phyloP scores from a whole-genome alignment of 2,113 vertebrate species.

The Nycticebus coucang region DNA sequence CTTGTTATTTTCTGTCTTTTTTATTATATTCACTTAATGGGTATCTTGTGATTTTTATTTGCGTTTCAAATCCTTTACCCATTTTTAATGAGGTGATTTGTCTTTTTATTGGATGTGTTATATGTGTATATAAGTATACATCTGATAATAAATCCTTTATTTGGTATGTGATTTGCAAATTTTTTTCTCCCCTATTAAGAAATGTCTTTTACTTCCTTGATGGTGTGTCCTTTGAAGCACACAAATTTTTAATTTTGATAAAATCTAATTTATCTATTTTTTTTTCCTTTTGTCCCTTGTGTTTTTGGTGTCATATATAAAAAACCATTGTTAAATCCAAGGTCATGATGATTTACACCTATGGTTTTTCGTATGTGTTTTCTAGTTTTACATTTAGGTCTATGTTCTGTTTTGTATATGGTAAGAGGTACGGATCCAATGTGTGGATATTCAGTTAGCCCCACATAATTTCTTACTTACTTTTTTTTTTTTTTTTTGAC shows the following conservation, averaged over 20 bases:
- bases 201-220: background rate
- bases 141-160: background rate
- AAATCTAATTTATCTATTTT: background rate
- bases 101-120: background rate
- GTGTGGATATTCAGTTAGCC: background rate
- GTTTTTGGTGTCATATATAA: background rate
- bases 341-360: background rate
- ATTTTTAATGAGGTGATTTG: background rate
- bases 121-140: background rate
- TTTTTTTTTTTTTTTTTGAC: too few relatives aligned
- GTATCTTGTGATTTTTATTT: background rate
- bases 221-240: background rate
- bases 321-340: background rate
- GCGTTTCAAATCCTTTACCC: background rate
- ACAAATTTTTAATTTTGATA: background rate
- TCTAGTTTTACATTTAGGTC: background rate
- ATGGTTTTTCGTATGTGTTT: background rate
- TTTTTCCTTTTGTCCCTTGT: background rate
- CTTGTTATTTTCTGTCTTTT: background rate
- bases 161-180: background rate
- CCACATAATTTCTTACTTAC: background rate
- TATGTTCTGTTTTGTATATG: background rate
- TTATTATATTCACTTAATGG: background rate
- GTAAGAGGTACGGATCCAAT: background rate
- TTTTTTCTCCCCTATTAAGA: background rate